phyloP scores from a whole-genome alignment of 2,888 invertebrate genomes.

The Alentia gelatinosa region DNA sequence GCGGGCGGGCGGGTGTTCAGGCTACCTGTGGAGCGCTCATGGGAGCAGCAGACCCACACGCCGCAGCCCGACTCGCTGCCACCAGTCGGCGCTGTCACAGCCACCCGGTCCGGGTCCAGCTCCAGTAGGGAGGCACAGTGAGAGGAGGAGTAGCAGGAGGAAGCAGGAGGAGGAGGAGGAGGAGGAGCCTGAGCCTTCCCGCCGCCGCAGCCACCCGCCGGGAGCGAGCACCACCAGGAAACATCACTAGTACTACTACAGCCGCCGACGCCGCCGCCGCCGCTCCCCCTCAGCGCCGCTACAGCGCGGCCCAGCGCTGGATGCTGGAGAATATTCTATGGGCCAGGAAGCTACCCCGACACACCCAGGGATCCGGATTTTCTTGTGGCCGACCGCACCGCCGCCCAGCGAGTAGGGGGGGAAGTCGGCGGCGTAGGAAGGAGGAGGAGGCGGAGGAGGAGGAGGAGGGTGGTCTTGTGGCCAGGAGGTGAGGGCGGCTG shows the following conservation, averaged over 20 bases:
- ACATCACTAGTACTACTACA: not conserved
- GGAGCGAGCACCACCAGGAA: not conserved
- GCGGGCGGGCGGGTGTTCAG: too few species aligned
- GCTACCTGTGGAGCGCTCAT: not conserved
- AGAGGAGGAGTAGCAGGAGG: not conserved
- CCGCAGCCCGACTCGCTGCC: not conserved
- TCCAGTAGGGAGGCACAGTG: not conserved
- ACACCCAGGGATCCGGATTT: not conserved
- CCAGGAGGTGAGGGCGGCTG: not conserved
- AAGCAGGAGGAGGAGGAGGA: not conserved
- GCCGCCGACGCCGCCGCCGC: not conserved
- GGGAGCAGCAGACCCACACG: not conserved
- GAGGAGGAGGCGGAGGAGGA: too few species aligned
- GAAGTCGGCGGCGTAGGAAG: not conserved
- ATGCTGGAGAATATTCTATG: conserved; percentile 7
- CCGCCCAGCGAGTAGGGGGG: not conserved
- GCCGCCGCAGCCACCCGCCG: not conserved
- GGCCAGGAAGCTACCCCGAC: not conserved
- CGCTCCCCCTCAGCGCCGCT: not conserved
- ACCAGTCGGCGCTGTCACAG: not conserved
- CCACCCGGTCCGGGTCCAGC: not conserved
- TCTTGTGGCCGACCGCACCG: not conserved
- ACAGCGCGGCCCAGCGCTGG: not conserved
- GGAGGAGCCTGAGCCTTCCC: not conserved
- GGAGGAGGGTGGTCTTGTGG: not conserved